A percentile compares a stretch with the other conserved stretches of the same genome.
These are phyloP conservation scores for Ostrea edulis DNA, from an alignment of 1,140 invertebrate species.

Conservation along the genomic window DNA sequence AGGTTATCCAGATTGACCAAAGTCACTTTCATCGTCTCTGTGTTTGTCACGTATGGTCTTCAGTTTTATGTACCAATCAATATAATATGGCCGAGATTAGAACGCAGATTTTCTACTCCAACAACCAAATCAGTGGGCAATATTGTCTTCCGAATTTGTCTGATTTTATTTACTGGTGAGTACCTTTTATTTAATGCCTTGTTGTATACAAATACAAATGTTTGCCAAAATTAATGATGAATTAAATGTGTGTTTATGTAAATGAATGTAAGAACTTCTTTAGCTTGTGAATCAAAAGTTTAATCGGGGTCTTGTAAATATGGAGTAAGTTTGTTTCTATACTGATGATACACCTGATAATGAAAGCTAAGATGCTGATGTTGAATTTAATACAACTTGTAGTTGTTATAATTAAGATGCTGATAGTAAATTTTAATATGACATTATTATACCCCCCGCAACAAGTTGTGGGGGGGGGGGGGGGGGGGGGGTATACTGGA, in stretches of 20 bases:
- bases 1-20: conserved; percentile 90
- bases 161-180: conserved; percentile 91
- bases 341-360: no score
- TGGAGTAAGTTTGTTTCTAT: no score
- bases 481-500: no score
- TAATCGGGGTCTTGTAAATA: background rate
- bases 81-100: conserved; percentile 90
- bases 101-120: conserved; percentile 80
- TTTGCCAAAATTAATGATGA: no score
- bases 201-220: no score
- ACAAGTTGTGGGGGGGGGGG: no score
- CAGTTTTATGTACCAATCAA: conserved; percentile 96
- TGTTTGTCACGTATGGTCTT: conserved; percentile 92
- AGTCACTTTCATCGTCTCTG: conserved; percentile 90
- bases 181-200: conserved; percentile 56
- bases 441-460: no score
- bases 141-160: conserved; percentile 84
- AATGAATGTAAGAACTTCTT: background rate
- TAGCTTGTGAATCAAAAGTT: background rate
- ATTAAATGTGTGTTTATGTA: background rate
- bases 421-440: no score
- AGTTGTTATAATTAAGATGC: no score
- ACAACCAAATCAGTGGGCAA: conserved; percentile 79
- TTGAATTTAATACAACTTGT: no score
- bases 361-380: no score